Evolutionary conservation across 2,797 vertebrate genomes (phyloP).

Genomic region (Peromyscus nudipes): DNA sequence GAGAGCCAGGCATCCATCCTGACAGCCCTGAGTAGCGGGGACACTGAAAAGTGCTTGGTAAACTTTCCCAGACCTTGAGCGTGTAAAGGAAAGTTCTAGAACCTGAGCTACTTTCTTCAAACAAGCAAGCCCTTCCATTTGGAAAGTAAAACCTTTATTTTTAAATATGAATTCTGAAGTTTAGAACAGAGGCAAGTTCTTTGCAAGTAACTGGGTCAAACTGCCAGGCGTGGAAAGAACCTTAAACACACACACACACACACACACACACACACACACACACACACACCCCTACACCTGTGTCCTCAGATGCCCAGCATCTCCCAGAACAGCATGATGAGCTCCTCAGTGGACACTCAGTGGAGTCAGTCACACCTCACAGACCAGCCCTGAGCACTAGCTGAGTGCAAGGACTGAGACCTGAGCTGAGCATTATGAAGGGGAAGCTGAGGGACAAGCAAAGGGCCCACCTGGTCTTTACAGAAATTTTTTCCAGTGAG

Average conservation of each 20-base stretch:
- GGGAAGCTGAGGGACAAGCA: slow-evolving; percentile 7
- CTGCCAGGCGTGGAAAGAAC: neutral
- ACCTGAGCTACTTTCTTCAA: slow-evolving; percentile 18
- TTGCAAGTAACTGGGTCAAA: neutral
- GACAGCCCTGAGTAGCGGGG: slow-evolving; percentile 23
- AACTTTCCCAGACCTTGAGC: slow-evolving; percentile 36
- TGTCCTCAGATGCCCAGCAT: neutral
- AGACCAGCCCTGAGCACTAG: neutral
- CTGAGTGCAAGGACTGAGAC: neutral
- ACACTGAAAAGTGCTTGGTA: neutral
- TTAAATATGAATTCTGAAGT: slow-evolving; percentile 40
- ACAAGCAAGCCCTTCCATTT: neutral
- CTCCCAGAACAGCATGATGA: neutral
- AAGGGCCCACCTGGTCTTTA: neutral
- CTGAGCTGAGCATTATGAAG: neutral
- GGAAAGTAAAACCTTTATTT: slow-evolving; percentile 41
- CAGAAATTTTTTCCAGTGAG: slow-evolving; percentile 6
- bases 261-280: neutral
- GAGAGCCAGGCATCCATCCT: slow-evolving; percentile 49
- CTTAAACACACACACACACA: neutral
- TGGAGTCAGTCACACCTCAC: neutral
- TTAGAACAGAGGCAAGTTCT: slow-evolving; percentile 55
- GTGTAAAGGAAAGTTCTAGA: slow-evolving; percentile 53
- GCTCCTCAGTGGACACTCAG: neutral
- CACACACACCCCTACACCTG: no score